phyloP scores from a whole-genome alignment of 1,140 invertebrate species.

The Chrysopa pallens region DNA sequence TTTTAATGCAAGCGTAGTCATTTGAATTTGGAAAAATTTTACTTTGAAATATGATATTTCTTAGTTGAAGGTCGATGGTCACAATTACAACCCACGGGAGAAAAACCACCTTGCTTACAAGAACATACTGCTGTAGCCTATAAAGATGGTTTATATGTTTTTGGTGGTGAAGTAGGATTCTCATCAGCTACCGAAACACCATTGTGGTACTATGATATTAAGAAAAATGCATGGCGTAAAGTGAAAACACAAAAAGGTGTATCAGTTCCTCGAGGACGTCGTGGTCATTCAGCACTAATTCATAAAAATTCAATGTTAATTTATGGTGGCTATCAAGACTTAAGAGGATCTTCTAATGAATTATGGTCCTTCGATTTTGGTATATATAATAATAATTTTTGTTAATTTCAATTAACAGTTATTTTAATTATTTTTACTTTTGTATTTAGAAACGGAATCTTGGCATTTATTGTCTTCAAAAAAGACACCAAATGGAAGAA shows the following conservation, averaged over 20 bases:
- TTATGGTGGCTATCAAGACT: conserved; percentile 79
- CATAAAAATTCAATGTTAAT: conserved; percentile 64
- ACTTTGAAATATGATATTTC: too few relatives aligned
- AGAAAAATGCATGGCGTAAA: conserved; percentile 52
- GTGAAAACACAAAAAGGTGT: conserved; percentile 34
- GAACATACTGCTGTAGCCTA: conserved; percentile 71
- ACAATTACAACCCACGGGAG: conserved; percentile 45
- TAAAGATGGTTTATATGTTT: conserved; percentile 60
- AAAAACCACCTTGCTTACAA: conserved; percentile 58
- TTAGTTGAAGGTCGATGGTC: conserved; percentile 50
- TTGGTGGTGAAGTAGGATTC: conserved; percentile 76
- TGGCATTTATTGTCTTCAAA: conserved; percentile 46
- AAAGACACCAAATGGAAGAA: conserved; percentile 2
- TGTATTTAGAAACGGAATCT: conserved; percentile 46
- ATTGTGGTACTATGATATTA: conserved; percentile 71
- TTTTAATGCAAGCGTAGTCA: too few relatives aligned
- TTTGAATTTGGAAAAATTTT: too few relatives aligned
- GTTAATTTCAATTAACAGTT: background rate
- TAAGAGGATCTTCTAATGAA: conserved; percentile 67
- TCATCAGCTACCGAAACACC: conserved; percentile 62
- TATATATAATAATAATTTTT: conserved; percentile 19
- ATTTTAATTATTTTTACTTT: background rate
- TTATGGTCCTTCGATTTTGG: conserved; percentile 80
- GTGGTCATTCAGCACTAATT: conserved; percentile 68
- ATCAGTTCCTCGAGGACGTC: conserved; percentile 50